Percentiles rank a stretch among this genome's conserved stretches.
These are phyloP conservation scores for Mixornis gularis DNA, from an alignment of 2,113 vertebrate species.

Conservation along the genomic window DNA sequence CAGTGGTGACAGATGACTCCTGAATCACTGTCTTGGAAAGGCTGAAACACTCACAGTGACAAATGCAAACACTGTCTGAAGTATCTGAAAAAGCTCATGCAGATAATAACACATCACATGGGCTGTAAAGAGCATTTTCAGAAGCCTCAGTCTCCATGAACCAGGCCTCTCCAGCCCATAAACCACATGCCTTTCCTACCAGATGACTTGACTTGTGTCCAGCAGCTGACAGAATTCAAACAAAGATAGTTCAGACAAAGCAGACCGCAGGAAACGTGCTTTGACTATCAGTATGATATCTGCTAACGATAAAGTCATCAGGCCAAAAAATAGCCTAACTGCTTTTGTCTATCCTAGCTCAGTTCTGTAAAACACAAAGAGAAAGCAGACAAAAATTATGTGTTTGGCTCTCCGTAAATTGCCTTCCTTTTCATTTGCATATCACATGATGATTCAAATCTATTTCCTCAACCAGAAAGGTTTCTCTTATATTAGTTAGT, in stretches of 20 bases:
- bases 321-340: too few relatives aligned
- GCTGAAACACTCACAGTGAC: not conserved
- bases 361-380: not conserved
- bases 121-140: not conserved
- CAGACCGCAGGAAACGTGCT: not conserved
- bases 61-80: not conserved
- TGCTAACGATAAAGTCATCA: not conserved
- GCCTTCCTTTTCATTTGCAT: not conserved
- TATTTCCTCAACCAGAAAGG: not conserved
- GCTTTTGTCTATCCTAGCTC: not conserved
- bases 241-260: not conserved
- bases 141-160: not conserved
- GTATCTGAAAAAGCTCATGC: not conserved
- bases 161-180: not conserved
- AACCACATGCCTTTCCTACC: not conserved
- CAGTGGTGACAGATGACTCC: not conserved
- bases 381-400: not conserved
- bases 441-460: not conserved
- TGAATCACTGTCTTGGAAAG: slow-evolving; percentile 5
- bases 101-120: not conserved
- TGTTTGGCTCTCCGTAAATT: not conserved
- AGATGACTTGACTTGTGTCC: not conserved
- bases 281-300: not conserved
- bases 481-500: not conserved
- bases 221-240: slow-evolving; percentile 5